phyloP scores from a whole-genome alignment of 2,888 invertebrate genomes.

The Cephus runcator region DNA sequence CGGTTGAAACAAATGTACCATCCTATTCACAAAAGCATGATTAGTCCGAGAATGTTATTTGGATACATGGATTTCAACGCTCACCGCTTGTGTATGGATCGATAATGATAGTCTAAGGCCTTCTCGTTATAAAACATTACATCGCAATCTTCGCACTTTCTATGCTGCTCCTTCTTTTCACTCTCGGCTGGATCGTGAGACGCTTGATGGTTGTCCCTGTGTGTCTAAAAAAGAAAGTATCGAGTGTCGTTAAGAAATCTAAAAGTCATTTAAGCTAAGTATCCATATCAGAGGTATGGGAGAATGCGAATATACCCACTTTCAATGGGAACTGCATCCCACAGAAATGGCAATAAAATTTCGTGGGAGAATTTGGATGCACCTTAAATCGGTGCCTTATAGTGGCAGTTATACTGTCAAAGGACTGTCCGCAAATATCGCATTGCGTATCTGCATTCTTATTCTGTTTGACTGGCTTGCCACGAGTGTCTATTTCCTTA shows the following conservation, averaged over 20 bases:
- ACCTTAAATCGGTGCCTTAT: constrained; percentile 76
- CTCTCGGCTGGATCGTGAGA: constrained; percentile 64
- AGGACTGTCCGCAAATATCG: constrained; percentile 72
- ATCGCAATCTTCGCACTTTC: constrained; percentile 70
- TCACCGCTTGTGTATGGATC: constrained; percentile 67
- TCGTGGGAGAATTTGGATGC: constrained; percentile 73
- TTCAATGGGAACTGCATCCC: constrained; percentile 77
- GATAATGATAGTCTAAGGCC: constrained; percentile 71
- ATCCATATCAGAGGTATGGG: background rate
- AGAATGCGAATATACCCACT: constrained; percentile 55
- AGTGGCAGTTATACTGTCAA: constrained; percentile 72
- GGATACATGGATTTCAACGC: background rate
- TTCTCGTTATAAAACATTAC: constrained; percentile 69
- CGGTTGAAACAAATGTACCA: constrained; percentile 65
- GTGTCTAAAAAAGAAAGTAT: constrained; percentile 62
- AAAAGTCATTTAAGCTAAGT: background rate
- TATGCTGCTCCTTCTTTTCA: constrained; percentile 39
- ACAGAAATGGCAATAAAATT: constrained; percentile 75
- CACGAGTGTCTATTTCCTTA: constrained; percentile 69
- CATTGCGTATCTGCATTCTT: constrained; percentile 66
- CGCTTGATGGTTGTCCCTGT: constrained; percentile 71
- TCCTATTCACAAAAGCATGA: constrained; percentile 46
- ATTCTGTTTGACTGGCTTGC: constrained; percentile 40
- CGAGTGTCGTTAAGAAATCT: constrained; percentile 8
- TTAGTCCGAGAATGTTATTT: background rate